phyloP scores from a whole-genome alignment of 2,888 invertebrate genomes.

The Cheilosia impressa region DNA sequence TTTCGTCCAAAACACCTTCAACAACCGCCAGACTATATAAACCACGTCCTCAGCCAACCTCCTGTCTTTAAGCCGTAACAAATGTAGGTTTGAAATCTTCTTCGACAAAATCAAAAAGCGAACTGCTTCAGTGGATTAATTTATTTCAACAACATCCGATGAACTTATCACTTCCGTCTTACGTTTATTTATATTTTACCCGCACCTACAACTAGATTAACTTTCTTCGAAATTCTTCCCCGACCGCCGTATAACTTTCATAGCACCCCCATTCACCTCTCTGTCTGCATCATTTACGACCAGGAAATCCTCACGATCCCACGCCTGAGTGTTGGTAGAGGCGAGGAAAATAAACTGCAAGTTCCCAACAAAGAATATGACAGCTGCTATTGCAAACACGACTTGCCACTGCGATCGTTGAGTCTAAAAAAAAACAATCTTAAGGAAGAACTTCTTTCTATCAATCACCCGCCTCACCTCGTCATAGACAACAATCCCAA shows the following conservation, averaged over 20 bases:
- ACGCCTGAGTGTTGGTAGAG: conserved; percentile 87
- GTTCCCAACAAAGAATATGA: conserved; percentile 88
- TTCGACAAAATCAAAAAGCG: too few relatives aligned
- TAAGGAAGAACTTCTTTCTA: neutral
- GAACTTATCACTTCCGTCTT: too few relatives aligned
- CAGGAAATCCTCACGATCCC: conserved; percentile 86
- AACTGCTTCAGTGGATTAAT: too few relatives aligned
- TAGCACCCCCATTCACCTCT: neutral
- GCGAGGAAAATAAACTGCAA: conserved; percentile 88
- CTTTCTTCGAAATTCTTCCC: neutral
- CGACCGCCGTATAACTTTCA: neutral
- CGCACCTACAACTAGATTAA: neutral
- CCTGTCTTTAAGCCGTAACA: too few relatives aligned
- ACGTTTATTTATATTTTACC: too few relatives aligned
- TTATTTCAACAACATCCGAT: too few relatives aligned
- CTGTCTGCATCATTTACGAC: conserved; percentile 31
- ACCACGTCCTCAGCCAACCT: too few relatives aligned
- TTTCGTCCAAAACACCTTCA: too few relatives aligned
- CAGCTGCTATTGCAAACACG: conserved; percentile 87
- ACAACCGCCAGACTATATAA: too few relatives aligned
- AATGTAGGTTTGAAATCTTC: too few relatives aligned
- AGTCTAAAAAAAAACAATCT: conserved; percentile 81
- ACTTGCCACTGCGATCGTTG: conserved; percentile 87
- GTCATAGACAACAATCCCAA: conserved; percentile 87
- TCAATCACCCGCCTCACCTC: conserved; percentile 84